Conservation (phyloP, 1,140 invertebrate genomes). For the Dysdera silvatica region DNA sequence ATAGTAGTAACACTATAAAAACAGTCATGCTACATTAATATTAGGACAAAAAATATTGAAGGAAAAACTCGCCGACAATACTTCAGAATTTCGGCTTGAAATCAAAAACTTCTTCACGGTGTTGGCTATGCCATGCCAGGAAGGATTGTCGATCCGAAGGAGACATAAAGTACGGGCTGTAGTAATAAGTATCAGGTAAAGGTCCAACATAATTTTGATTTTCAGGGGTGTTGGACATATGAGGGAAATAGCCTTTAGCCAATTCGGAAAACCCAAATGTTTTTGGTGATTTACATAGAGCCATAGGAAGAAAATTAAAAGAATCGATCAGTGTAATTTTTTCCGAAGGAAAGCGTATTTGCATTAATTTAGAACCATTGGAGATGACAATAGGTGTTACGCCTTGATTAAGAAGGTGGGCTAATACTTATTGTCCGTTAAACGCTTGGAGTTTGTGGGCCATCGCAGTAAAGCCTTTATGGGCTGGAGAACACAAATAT, state of each 20-base stretch:
- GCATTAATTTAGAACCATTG: conserved; percentile 13
- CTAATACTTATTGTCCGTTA: background rate
- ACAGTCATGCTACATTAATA: too few relatives aligned
- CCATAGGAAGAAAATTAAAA: conserved; percentile 21
- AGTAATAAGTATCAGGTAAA: too few relatives aligned
- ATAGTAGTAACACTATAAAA: too few relatives aligned
- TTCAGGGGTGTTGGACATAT: conserved; percentile 4
- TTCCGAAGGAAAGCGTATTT: background rate
- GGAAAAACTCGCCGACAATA: too few relatives aligned
- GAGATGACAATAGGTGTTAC: conserved; percentile 4
- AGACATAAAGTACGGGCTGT: too few relatives aligned
- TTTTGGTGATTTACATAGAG: background rate
- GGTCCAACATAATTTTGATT: too few relatives aligned
- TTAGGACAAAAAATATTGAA: too few relatives aligned
- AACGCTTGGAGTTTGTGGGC: background rate
- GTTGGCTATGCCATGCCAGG: too few relatives aligned
- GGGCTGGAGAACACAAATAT: background rate
- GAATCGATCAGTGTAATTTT: conserved; percentile 2
- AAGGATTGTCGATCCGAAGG: too few relatives aligned
- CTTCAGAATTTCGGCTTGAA: too few relatives aligned
- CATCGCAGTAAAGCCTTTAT: background rate
- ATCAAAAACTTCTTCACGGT: too few relatives aligned
- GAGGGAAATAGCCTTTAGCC: conserved; percentile 30
- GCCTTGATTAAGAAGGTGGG: background rate
- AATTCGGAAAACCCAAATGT: conserved; percentile 14